phyloP scores from a whole-genome alignment of 37 sponge, comb jelly and placozoan genomes.

The Spongia lamella region DNA sequence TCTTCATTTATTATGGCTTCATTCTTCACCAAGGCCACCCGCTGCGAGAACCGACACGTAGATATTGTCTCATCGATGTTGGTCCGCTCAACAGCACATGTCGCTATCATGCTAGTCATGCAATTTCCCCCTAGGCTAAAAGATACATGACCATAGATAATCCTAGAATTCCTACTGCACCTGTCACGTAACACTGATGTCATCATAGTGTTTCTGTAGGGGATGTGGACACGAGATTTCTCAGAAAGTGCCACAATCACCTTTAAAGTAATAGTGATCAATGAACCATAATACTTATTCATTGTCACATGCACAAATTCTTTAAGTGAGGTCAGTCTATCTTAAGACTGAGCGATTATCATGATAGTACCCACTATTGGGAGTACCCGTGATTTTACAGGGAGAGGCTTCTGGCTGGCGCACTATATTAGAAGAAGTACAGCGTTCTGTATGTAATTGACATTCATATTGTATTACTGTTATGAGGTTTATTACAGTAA shows the following conservation, averaged over 20 bases:
- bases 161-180: too few relatives aligned
- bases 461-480: too few relatives aligned
- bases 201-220: slow-evolving; percentile 99
- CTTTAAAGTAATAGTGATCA: slow-evolving; percentile 19
- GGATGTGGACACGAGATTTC: slow-evolving; percentile 90
- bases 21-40: slow-evolving; percentile 97
- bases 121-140: slow-evolving; percentile 96
- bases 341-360: too few relatives aligned
- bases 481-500: too few relatives aligned
- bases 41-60: slow-evolving; percentile 96
- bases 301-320: neutral
- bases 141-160: neutral
- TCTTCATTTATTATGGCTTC: slow-evolving; percentile 96
- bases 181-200: slow-evolving; percentile 97
- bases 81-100: slow-evolving; percentile 89
- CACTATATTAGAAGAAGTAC: too few relatives aligned
- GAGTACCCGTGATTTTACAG: too few relatives aligned
- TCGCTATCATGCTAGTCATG: slow-evolving; percentile 97
- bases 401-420: too few relatives aligned
- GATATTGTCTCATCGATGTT: slow-evolving; percentile 97
- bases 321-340: too few relatives aligned
- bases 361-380: too few relatives aligned
- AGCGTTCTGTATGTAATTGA: too few relatives aligned
- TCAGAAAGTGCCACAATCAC: slow-evolving; percentile 97
- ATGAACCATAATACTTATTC: neutral